Conservation (phyloP, 2,888 invertebrate species). For the Leptopilina syphax region DNA sequence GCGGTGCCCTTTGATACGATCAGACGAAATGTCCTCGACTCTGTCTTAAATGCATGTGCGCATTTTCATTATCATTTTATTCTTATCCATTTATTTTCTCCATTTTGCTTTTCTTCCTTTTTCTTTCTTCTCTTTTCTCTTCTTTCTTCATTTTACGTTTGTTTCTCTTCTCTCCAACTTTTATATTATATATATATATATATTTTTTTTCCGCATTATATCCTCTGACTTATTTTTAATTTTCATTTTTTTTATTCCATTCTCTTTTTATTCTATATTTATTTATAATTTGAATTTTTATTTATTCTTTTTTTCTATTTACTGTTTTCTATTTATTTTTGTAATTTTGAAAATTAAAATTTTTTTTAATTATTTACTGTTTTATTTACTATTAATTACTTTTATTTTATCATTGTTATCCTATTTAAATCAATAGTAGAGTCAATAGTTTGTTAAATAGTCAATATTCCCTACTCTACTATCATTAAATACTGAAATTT, state of each 20-base stretch:
- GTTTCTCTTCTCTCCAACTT: not conserved
- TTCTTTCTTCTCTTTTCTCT: not conserved
- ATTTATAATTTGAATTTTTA: not conserved
- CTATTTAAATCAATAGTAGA: not conserved
- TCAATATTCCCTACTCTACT: not conserved
- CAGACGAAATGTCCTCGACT: conserved; percentile 41
- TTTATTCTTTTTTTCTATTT: no score
- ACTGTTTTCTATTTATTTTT: no score
- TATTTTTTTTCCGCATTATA: no score
- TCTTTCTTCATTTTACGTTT: no score
- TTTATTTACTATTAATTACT: no score
- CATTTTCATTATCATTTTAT: conserved; percentile 33
- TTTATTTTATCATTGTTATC: no score
- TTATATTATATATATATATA: not conserved
- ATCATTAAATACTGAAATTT: not conserved
- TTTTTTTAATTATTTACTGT: not conserved
- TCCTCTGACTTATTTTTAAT: no score
- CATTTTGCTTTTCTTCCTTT: conserved; percentile 1
- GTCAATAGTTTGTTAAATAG: not conserved
- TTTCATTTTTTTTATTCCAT: not conserved
- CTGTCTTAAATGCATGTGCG: conserved; percentile 31
- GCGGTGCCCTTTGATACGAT: conserved; percentile 59
- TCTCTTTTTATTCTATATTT: not conserved
- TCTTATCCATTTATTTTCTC: conserved; percentile 12
- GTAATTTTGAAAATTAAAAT: no score